These are phyloP conservation scores for Cyrtonyx montezumae DNA, from an alignment of 2,113 vertebrate species.

Conservation along the genomic window DNA sequence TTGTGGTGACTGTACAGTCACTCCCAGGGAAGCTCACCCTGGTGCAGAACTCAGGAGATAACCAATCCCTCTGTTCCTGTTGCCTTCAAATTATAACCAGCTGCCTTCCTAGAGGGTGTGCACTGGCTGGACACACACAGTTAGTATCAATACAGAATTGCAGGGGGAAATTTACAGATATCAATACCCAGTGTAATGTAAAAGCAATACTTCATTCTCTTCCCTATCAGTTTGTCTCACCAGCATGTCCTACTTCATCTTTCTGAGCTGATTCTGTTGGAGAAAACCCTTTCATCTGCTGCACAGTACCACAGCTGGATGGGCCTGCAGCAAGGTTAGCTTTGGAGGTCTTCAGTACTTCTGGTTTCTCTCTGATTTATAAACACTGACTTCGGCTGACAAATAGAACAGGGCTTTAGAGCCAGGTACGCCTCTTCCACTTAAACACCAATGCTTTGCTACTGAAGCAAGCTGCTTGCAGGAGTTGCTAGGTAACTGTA, in stretches of 20 bases:
- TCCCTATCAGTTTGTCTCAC: background rate
- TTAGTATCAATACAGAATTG: background rate
- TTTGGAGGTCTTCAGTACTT: background rate
- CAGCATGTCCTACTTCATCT: background rate
- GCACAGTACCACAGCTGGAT: fast-evolving
- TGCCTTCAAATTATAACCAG: background rate
- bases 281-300: background rate
- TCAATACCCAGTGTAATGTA: fast-evolving
- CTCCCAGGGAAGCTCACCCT: background rate
- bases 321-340: no score
- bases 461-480: background rate
- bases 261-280: background rate
- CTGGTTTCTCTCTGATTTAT: background rate
- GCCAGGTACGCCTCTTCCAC: background rate
- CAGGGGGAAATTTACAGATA: background rate
- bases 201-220: background rate
- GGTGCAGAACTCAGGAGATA: background rate
- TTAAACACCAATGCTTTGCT: background rate
- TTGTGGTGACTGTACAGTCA: background rate
- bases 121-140: fast-evolving
- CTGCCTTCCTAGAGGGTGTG: fast-evolving
- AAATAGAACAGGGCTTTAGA: background rate
- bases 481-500: slow-evolving; percentile 66
- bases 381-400: fast-evolving
- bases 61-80: fast-evolving